phyloP scores from a whole-genome alignment of 2,797 vertebrate genomes.

The Gadopsis marmoratus region DNA sequence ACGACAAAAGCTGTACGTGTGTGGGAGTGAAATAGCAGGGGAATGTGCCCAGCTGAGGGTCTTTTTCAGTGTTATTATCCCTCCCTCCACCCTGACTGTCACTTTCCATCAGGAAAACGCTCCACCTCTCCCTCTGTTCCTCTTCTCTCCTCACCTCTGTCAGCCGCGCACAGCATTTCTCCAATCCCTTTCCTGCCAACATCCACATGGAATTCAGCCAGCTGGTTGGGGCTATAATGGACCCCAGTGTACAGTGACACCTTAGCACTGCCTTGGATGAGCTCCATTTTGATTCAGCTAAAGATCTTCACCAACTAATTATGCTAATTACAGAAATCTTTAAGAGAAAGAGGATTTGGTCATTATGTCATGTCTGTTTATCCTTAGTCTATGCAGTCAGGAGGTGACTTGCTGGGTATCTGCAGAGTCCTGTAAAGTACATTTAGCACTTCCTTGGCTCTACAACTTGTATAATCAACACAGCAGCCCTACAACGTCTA shows the following conservation, averaged over 20 bases:
- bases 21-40: constrained; percentile 23
- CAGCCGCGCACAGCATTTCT: constrained; percentile 9
- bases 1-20: constrained; percentile 2
- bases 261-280: constrained; percentile 7
- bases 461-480: neutral
- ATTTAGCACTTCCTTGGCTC: neutral
- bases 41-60: constrained; percentile 42
- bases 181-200: constrained; percentile 58
- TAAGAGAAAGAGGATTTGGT: neutral
- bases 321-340: constrained; percentile 11
- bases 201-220: constrained; percentile 52
- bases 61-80: constrained; percentile 49
- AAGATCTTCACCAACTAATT: constrained; percentile 37
- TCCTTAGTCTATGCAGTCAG: neutral
- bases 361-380: neutral
- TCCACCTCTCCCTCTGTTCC: constrained; percentile 75
- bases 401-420: neutral
- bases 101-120: constrained; percentile 78
- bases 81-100: constrained; percentile 64
- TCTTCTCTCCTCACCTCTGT: constrained; percentile 68
- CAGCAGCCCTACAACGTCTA: neutral
- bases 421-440: neutral
- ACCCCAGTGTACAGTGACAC: constrained; percentile 44
- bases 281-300: constrained; percentile 27
- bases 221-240: constrained; percentile 39